A percentile compares a stretch with the other conserved stretches of the same genome.
Conservation (phyloP, 2,113 vertebrate species). For the Aptenodytes patagonicus region DNA sequence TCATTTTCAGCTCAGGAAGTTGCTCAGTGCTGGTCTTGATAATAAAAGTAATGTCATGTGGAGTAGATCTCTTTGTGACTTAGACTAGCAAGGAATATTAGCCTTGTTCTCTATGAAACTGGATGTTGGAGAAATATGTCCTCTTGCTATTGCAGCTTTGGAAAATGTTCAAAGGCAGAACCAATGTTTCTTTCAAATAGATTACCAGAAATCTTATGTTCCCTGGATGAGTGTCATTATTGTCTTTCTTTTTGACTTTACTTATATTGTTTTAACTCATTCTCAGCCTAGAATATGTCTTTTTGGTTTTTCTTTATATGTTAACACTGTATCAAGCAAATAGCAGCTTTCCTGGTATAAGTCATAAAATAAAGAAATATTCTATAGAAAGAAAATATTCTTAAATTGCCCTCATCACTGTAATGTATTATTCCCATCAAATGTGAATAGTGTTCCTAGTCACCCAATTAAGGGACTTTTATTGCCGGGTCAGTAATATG, state of each 20-base stretch:
- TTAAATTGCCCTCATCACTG: background rate
- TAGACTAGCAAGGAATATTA: background rate
- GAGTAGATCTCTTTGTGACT: background rate
- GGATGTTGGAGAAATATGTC: background rate
- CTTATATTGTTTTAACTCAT: background rate
- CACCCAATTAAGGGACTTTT: background rate
- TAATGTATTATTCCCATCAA: background rate
- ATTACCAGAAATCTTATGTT: background rate
- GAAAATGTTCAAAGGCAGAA: background rate
- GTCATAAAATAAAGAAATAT: background rate
- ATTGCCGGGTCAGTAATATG: background rate
- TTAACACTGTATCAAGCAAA: background rate
- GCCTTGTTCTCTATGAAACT: background rate
- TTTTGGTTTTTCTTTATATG: background rate
- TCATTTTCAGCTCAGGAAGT: background rate
- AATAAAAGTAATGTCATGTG: background rate
- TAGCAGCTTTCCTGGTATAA: background rate
- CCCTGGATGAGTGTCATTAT: background rate
- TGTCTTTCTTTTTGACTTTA: background rate
- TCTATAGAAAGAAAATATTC: background rate
- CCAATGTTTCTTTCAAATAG: background rate
- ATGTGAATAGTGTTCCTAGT: background rate
- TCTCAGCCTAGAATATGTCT: background rate
- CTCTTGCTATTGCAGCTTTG: background rate
- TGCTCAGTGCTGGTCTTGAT: background rate